Conservation (phyloP, 1,140 invertebrate genomes). For the Brachionus koreanus region DNA sequence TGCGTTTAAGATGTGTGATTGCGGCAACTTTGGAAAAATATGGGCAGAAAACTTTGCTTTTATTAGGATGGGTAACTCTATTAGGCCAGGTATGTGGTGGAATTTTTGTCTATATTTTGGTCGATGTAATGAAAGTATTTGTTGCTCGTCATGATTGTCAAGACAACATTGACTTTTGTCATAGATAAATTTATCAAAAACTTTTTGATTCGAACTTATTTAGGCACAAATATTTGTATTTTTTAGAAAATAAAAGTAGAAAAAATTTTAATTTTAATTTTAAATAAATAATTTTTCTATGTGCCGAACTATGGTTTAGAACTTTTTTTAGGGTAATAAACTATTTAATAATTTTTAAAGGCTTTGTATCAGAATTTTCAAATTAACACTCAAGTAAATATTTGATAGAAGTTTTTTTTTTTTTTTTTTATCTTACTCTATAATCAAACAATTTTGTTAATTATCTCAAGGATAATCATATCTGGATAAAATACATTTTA, state of each 20-base stretch:
- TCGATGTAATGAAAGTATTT: conserved; percentile 17
- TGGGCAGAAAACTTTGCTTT: not conserved
- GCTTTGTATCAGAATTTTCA: too few species aligned
- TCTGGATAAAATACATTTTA: not conserved
- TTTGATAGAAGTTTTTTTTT: too few species aligned
- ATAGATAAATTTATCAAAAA: not conserved
- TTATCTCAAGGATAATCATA: not conserved
- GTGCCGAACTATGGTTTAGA: too few species aligned
- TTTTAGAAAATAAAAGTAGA: too few species aligned
- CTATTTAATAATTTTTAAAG: too few species aligned
- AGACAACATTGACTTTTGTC: not conserved
- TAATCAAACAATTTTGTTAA: not conserved
- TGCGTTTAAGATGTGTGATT: conserved; percentile 24
- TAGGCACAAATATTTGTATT: too few species aligned
- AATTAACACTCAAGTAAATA: too few species aligned
- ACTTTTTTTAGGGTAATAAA: too few species aligned
- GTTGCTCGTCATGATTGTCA: not conserved
- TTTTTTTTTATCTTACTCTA: not conserved
- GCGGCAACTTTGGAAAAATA: conserved; percentile 6
- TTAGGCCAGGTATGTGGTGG: conserved; percentile 8
- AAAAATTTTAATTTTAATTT: too few species aligned
- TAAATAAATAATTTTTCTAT: too few species aligned
- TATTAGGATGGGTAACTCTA: conserved; percentile 10
- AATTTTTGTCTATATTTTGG: not conserved
- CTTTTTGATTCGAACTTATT: too few species aligned